These are phyloP conservation scores for Montifringilla adamsi DNA, from an alignment of 2,113 vertebrate genomes.

Conservation along the genomic window DNA sequence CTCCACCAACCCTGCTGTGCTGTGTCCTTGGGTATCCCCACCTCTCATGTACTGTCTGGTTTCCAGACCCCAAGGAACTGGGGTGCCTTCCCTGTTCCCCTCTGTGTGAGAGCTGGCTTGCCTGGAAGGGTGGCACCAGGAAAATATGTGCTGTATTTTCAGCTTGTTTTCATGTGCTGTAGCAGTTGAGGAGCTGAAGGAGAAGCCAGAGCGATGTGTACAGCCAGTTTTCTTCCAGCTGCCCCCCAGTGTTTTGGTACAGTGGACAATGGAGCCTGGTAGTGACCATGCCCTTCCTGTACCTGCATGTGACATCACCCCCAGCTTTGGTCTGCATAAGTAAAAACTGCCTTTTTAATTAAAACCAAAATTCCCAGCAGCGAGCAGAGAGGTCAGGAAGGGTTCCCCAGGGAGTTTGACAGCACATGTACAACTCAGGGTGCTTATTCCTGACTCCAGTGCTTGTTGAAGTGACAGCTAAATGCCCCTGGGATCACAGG, in stretches of 20 bases:
- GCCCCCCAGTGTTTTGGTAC: background rate
- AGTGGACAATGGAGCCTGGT: background rate
- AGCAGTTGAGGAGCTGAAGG: background rate
- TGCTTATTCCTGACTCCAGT: background rate
- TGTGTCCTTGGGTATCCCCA: background rate
- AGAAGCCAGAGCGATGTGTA: background rate
- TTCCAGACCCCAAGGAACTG: background rate
- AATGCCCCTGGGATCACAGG: background rate
- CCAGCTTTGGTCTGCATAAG: background rate
- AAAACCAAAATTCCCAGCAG: background rate
- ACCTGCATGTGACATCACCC: background rate
- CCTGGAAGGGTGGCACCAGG: background rate
- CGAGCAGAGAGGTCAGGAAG: background rate
- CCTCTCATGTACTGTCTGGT: accelerated
- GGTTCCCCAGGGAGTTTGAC: background rate
- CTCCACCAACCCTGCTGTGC: background rate
- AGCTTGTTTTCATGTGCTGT: background rate
- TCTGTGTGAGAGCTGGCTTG: background rate
- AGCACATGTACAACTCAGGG: background rate
- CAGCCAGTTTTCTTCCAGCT: background rate
- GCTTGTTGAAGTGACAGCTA: background rate
- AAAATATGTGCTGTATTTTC: background rate
- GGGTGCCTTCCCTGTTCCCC: background rate
- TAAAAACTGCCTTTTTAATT: background rate
- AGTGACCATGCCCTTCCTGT: accelerated